Evolutionary conservation across 2,888 invertebrate species (phyloP).

Genomic region (Thysanoteuthis rhombus): DNA sequence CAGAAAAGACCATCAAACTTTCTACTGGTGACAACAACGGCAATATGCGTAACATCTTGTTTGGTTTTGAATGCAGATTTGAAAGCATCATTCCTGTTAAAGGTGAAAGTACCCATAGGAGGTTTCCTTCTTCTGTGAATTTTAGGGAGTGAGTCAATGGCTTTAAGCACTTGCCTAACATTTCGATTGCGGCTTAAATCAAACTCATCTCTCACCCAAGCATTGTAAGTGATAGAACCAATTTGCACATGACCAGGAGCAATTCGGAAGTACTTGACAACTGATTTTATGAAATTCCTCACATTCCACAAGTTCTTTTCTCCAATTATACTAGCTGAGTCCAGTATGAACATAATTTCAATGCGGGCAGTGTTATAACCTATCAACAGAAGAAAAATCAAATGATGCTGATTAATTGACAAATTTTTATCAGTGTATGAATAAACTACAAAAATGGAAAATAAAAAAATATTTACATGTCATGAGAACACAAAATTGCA

Average conservation of each 20-base stretch:
- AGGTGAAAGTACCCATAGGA: not conserved
- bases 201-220: not conserved
- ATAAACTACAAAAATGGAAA: too few species aligned
- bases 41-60: not conserved
- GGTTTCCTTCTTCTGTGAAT: not conserved
- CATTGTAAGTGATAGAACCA: not conserved
- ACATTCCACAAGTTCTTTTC: not conserved
- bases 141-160: not conserved
- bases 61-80: not conserved
- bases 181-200: not conserved
- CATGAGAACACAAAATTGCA: too few species aligned
- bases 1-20: not conserved
- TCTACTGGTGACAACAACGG: not conserved
- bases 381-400: not conserved
- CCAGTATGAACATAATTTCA: not conserved
- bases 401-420: not conserved
- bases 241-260: not conserved
- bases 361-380: not conserved
- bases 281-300: not conserved
- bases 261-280: not conserved
- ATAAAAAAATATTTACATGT: too few species aligned
- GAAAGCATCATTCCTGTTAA: not conserved
- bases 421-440: too few species aligned
- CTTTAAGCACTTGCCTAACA: not conserved
- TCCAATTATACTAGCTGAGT: not conserved